Evolutionary conservation across 2,797 vertebrate species (phyloP), one percentile per base, ranked within the genome.

Genomic region (Chaenodraco wilsoni): DNA sequence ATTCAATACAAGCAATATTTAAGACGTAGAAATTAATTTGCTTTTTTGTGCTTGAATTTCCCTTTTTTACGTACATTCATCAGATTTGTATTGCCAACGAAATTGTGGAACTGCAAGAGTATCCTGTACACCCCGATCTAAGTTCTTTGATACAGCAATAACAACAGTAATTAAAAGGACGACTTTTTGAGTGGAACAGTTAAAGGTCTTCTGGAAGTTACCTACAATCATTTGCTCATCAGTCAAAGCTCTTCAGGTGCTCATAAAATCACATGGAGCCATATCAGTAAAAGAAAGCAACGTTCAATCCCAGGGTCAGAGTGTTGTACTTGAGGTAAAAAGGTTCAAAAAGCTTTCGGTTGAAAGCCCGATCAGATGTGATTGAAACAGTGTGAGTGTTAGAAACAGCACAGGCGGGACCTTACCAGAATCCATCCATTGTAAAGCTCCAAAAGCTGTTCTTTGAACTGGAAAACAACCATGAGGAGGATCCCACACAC

Each of bases 391-490:
- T 5, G 16, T 67, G 63, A 15, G 60, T 45, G 62, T 54, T 17
- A 33, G 33, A 33, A 8, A 33, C 33, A 72, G 70, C 1, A 50
- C 37, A n/a, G 41, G 15, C 11, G 61, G 5, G 77, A 72, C 69
- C 97, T 97, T 93, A 99, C 98, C 91, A 99, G 96, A 89, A 99
- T 89, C 98, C 98, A 99, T 89, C 98, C 98, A 4, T 96, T 93
- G 93, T 98, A 98, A 71, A 98, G 92, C 65, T 88, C 92, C 65
- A 91, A 84, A 9, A 99, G 96, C 66, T 96, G 94, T 0, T 90
- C 88, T 93, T 97, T 97, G 90, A 95, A 97, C 69, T 96, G 89
- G 95, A 99, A 99, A 84, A 99, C 94, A 70, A 95, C 80, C 98
- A 99, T 99, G 88, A 99, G 94, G 77, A 99, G 96, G 82, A 98